Conservation (phyloP, 2,888 invertebrate species). For the Atrina japonica region DNA sequence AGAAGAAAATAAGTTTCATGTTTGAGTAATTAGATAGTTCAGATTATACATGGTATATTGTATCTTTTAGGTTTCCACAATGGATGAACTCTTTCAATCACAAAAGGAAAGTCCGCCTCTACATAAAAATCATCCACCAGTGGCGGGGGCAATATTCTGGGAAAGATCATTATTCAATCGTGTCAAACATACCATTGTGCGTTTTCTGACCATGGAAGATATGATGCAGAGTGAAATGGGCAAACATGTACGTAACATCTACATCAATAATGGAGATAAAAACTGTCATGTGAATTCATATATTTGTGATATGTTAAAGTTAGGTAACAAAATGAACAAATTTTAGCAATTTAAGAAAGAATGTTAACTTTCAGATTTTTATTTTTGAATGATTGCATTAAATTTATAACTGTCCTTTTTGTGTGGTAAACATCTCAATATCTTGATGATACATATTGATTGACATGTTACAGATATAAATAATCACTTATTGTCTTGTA, state of each 20-base stretch:
- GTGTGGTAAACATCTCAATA: too few species aligned
- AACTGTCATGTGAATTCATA: neutral
- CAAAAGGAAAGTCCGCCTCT: constrained; percentile 84
- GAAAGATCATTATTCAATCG: constrained; percentile 89
- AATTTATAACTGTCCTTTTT: too few species aligned
- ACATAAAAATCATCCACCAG: constrained; percentile 88
- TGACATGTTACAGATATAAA: neutral
- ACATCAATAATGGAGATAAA: too few species aligned
- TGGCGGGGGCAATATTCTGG: constrained; percentile 94
- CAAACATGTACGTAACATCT: constrained; percentile 83
- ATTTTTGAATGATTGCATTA: too few species aligned
- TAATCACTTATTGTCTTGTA: constrained; percentile 62
- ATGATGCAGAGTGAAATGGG: constrained; percentile 87
- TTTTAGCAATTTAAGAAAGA: too few species aligned
- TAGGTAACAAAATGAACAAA: too few species aligned
- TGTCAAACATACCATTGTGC: constrained; percentile 90
- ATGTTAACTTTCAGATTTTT: too few species aligned
- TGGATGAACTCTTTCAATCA: constrained; percentile 78
- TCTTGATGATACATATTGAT: neutral
- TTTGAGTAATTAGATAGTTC: too few species aligned
- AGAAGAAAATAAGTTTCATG: too few species aligned
- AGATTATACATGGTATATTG: too few species aligned
- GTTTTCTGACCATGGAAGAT: constrained; percentile 89
- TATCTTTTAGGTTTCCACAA: constrained; percentile 83
- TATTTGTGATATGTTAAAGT: neutral